Percentiles rank a stretch among this genome's conserved stretches.
phyloP scores from a whole-genome alignment of 2,888 invertebrate genomes.

The Lasioglossum figueresi region DNA sequence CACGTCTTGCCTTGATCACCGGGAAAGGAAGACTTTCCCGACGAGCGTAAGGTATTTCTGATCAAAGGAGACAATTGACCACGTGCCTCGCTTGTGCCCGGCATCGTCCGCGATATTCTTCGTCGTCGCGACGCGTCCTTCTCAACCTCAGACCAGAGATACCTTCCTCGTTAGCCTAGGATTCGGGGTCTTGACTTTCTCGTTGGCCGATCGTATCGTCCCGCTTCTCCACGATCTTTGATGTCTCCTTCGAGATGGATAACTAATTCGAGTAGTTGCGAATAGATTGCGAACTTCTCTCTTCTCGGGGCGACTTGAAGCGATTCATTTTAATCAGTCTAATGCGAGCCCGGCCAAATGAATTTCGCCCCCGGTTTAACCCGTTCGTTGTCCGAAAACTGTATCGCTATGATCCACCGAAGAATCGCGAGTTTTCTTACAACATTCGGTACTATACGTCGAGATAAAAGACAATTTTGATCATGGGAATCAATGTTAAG shows the following conservation, averaged over 20 bases:
- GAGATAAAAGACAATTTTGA: too few species aligned
- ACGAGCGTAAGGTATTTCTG: conserved; percentile 30
- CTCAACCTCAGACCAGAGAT: conserved; percentile 13
- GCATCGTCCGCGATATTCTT: conserved; percentile 17
- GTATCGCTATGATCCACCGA: neutral
- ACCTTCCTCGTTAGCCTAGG: conserved; percentile 10
- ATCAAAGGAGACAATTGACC: conserved; percentile 59
- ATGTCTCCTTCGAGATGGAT: conserved; percentile 12
- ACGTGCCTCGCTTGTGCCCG: conserved; percentile 41
- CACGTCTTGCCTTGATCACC: conserved; percentile 35
- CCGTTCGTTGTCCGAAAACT: neutral
- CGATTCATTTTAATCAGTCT: conserved; percentile 8
- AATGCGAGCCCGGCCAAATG: neutral
- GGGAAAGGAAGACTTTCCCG: neutral
- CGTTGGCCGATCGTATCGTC: neutral
- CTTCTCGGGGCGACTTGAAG: neutral
- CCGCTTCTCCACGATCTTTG: conserved; percentile 23
- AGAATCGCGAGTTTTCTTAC: neutral
- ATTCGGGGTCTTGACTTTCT: conserved; percentile 22
- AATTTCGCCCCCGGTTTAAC: neutral
- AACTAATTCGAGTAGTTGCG: conserved; percentile 16
- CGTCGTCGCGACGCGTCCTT: neutral
- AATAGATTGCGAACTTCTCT: neutral
- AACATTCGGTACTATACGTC: too few species aligned
- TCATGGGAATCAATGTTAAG: too few species aligned